Base-by-base conservation (phyloP, 2,888 invertebrate species). In the Tenthredo scrophulariae region DNA sequence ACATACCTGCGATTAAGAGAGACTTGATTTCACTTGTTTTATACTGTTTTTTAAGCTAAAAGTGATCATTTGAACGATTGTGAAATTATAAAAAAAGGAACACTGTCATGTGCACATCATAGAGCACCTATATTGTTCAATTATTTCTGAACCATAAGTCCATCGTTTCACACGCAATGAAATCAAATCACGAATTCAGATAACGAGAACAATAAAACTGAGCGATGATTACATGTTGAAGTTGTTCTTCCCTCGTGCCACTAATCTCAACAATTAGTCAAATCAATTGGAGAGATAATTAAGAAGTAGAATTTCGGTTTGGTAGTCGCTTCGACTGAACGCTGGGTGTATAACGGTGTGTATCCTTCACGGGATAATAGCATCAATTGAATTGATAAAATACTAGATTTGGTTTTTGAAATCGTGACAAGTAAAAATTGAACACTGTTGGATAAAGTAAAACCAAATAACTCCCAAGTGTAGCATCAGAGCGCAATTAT, bases 401-500 rank as follows among this genome's bases (percentile, higher is more conserved):
- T 72, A 37, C 18, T 40, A 9, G 22, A 9, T 40, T 37, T 7
- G 22, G n/a, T 26, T 40, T 22, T 43, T 43, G 1, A 40, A 43
- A 74, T 43, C 22, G 26, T 74, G 5, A 74, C 40, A 26, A 74
- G n/a, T n/a, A 54, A 54, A 18, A 54, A 54, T 80, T n/a, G 22
- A 62, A 62, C 10, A 58, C 5, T n/a, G 18, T 40, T 33, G 18
- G 26, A 80, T 10, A 15, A 13, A 80, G 62, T 15, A 58, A 26
- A 62, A 37, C 40, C 13, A 62, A 37, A 58, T 40, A 37, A 80
- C 33, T 62, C 37, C 62, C 29, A 54, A 67, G 22, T 87, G 86
- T 86, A 86, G 87, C 86, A 87, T 82, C 84, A 67, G 85, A 85
- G 85, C 87, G 84, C 86, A 90, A 89, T 89, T 89, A 89, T 89